Base-by-base conservation (phyloP, 2,113 vertebrate genomes). In the Rhizomys pruinosus region DNA sequence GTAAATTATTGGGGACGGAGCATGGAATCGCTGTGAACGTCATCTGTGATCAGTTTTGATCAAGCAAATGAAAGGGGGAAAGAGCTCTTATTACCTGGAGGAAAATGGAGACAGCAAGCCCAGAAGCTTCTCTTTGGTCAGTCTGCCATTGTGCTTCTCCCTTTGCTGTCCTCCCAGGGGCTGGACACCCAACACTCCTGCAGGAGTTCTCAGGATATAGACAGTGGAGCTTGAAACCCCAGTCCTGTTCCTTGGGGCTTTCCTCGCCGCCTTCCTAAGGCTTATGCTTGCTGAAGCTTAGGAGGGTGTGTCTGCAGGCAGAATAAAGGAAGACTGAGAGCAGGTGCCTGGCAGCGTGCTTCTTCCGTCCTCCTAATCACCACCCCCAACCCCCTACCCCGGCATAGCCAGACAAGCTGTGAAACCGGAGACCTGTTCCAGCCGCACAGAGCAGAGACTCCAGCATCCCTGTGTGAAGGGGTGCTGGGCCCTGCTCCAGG, bases 141-240 rank as follows among this genome's bases (percentile, higher is more conserved):
- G 69, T 23, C 25, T 96, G 7, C 81, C 9, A 90, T 66, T 81
- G 87, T 90, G 79, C 25, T 61, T 19, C 34, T 16, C 59, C 12
- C 77, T n/a, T 73, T 23, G 17, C 74, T 17, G 44, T 81, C 55
- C 86, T 93, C 78, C 91, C 90, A 20, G 39, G 85, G 88, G 88
- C 32, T 17, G 3, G 95, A 93, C 44, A 90, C 89, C 76, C 1
- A 44, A 90, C 69, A 61, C 92, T 87, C 61, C 55, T 68, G 15
- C 55, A 0, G 2, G 79, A 59, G 81, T 84, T 96, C 93, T 88
- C 94, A 90, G 2, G 25, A 7, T 52, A 44, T 5, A 32, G 73
- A 81, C 55, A 47, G 23, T 81, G 79, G 59, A 77, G 90, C 81
- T 82, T 92, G 95, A 96, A 97, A 93, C 59, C 81, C 52, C 57